Base-by-base conservation (phyloP, 53 echinoderm and acorn worm species). In the Crossaster papposus region DNA sequence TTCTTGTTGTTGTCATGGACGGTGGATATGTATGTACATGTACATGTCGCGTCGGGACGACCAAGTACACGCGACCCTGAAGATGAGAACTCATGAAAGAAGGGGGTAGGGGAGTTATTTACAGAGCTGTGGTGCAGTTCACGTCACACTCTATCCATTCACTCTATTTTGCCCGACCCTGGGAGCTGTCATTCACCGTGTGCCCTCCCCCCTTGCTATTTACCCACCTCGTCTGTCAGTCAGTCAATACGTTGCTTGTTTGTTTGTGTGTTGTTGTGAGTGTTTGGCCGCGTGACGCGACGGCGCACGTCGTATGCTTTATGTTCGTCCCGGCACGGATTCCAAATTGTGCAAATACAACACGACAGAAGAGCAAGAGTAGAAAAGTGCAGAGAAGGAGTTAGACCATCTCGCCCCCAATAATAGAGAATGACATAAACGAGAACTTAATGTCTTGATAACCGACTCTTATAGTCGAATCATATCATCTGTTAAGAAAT, bases 201-300 rank as follows among this genome's bases (percentile, higher is more conserved):
- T 32, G 17, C 53, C 85, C n/a, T n/a, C n/a, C n/a, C n/a, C n/a
- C 31, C 36, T 55, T 38, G 33, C 18, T 87, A 87, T 55, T 87
- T 87, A 87, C 87, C 31, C 51, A 51, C 62, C 77, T 36, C 63
- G 87, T 87, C 77, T 76, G 87, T 87, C 87, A 87, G 87, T 87
- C 87, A 37, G 77, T 77, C 87, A 76, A 87, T 87, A 87, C 87
- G 76, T 54, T 55, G 52, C 35, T 37, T 87, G 87, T 87, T 87
- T 87, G 87, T 77, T 87, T 87, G 77, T 87, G 63, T 87, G 77
- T 87, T 87, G 87, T 87, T 87, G 87, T 65, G 75, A 77, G 87
- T 87, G 87, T 87, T 87, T 87, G 87, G 62, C 31, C 87, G 87
- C 77, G 77, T 87, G 87, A 87, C 87, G 87, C 52, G 87, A 14